Evolutionary conservation across 2,888 invertebrate genomes (phyloP).

Genomic region (Cyclophora punctaria): DNA sequence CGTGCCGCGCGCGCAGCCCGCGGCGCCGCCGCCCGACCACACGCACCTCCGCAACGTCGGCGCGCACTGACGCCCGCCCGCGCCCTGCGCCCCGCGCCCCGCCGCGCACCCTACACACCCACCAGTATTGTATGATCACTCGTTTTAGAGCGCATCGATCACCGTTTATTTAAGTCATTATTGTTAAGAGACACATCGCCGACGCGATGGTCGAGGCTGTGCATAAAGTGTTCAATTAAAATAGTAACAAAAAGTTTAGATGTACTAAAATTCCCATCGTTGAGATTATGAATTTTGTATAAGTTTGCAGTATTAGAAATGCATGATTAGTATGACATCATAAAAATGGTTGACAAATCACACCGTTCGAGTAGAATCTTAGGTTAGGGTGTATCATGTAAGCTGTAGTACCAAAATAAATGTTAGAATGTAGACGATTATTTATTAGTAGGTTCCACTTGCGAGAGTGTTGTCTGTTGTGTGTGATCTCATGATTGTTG

Average conservation of each 20-base stretch:
- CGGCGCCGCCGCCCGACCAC: slow-evolving; percentile 44
- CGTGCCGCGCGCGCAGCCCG: slow-evolving; percentile 60
- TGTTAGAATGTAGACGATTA: slow-evolving; percentile 64
- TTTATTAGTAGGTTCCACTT: slow-evolving; percentile 62
- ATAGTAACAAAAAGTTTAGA: slow-evolving; percentile 53
- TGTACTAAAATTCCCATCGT: slow-evolving; percentile 64
- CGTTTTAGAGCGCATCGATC: slow-evolving; percentile 72
- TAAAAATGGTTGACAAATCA: slow-evolving; percentile 43
- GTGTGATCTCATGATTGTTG: slow-evolving; percentile 65
- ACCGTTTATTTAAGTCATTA: slow-evolving; percentile 63
- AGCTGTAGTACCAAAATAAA: slow-evolving; percentile 65
- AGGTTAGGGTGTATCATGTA: slow-evolving; percentile 40
- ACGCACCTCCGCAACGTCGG: slow-evolving; percentile 59
- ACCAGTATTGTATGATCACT: slow-evolving; percentile 73
- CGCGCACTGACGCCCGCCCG: slow-evolving; percentile 39
- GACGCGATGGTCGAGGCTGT: slow-evolving; percentile 66
- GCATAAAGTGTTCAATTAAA: slow-evolving; percentile 72
- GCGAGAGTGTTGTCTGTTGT: slow-evolving; percentile 52
- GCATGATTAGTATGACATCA: slow-evolving; percentile 40
- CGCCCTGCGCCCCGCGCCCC: slow-evolving; percentile 8
- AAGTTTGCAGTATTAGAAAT: slow-evolving; percentile 57
- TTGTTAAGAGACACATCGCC: slow-evolving; percentile 56
- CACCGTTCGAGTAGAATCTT: slow-evolving; percentile 36
- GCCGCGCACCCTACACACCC: slow-evolving; percentile 38
- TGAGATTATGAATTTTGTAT: slow-evolving; percentile 59